Conservation (phyloP, 2,888 invertebrate species). For the Cactoblastis cactorum region DNA sequence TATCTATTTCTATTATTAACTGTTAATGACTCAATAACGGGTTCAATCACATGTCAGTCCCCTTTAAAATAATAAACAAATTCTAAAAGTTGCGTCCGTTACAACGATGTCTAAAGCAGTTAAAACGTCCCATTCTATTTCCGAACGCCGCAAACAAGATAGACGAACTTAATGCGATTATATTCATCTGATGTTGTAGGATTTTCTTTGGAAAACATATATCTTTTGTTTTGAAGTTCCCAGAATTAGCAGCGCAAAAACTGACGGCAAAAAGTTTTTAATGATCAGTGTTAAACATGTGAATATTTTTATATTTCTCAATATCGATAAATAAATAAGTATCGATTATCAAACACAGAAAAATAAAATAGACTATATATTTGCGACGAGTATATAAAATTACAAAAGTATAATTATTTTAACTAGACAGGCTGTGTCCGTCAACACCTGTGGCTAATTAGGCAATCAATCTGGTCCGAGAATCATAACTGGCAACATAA, state of each 20-base stretch:
- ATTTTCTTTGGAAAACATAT: constrained; percentile 1
- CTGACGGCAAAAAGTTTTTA: constrained; percentile 1
- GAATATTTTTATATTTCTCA: not conserved
- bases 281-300: not conserved
- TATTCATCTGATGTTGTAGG: constrained; percentile 1
- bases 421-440: constrained; percentile 29
- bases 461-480: constrained; percentile 25
- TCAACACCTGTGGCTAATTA: constrained; percentile 43
- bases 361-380: not conserved
- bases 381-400: not conserved
- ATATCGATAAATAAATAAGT: too few relatives aligned
- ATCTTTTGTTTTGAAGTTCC: constrained; percentile 1
- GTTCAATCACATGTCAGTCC: not conserved
- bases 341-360: not conserved
- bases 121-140: constrained; percentile 25
- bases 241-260: constrained; percentile 8
- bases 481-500: constrained; percentile 19
- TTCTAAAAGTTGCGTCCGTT: constrained; percentile 13
- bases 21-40: constrained; percentile 2
- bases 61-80: constrained; percentile 9
- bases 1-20: not conserved
- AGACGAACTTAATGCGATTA: constrained; percentile 10
- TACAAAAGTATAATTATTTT: not conserved
- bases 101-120: constrained; percentile 17
- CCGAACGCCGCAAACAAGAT: constrained; percentile 22